Evolutionary conservation across 2,797 vertebrate genomes (phyloP), one percentile per base, ranked within the genome.

Genomic region (Oryzias dopingdopingensis): DNA sequence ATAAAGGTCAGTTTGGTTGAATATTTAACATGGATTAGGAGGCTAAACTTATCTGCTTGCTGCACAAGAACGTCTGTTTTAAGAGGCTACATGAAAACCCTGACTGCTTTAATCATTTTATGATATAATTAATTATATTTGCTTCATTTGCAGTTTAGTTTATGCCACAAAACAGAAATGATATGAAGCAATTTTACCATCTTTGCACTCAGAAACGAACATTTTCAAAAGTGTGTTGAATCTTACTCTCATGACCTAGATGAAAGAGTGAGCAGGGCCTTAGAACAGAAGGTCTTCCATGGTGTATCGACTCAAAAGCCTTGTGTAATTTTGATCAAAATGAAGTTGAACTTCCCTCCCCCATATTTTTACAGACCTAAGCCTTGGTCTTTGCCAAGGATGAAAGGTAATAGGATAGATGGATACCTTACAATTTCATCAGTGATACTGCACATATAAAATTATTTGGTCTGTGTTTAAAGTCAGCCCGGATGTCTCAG

Each of bases 271-370:
- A 14, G 14, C 13, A 18, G 16, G 23, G 52, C 57, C 65, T 59
- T 12, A 32, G 32, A 58, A 65, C 40, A 49, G 49, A 67, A 17
- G 41, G 37, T 43, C 26, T 52, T 15, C 1, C 29, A 46, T 55
- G 23, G 63, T 72, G 65, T 49, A 46, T 37, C 54, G 58, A 74
- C 48, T 61, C 42, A 76, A 77, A 76, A 69, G 46, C 56, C 53
- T 58, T 63, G 47, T 56, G 47, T 44, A 17, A 44, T 69, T 71
- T 56, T 22, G 13, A 42, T 20, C 0, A 1, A 64, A 59, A 67
- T 47, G 51, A 44, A 55, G 46, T 22, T 52, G 52, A 72, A 66
- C 63, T 65, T 63, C 23, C 14, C 8, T 74, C 26, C 32, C 12
- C 52, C 37, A 41, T 59, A 60, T 44, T 81, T 67, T 65, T 29